phyloP scores from a whole-genome alignment of 1,140 invertebrate species.

The Bombus impatiens region DNA sequence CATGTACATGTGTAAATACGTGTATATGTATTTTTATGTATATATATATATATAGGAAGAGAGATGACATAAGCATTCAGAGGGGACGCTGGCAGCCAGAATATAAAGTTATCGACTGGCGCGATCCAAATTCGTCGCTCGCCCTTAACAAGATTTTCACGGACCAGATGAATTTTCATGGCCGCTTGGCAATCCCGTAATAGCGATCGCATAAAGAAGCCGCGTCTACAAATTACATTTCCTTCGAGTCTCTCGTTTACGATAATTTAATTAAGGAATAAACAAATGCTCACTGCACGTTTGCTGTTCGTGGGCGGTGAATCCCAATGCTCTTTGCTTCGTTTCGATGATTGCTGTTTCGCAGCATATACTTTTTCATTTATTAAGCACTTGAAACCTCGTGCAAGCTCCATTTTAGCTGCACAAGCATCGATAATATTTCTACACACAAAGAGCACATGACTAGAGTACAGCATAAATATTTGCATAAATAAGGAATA shows the following conservation, averaged over 20 bases:
- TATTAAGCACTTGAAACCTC: too few species aligned
- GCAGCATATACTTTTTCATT: too few species aligned
- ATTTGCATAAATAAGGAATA: too few species aligned
- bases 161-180: conserved; percentile 28
- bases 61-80: not conserved
- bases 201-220: not conserved
- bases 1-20: too few species aligned
- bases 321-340: not conserved
- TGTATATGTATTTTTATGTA: not conserved
- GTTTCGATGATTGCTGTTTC: not conserved
- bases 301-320: not conserved
- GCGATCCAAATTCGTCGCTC: conserved; percentile 1
- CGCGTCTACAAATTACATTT: not conserved
- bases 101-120: conserved; percentile 20
- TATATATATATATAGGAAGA: too few species aligned
- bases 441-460: too few species aligned
- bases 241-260: not conserved
- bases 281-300: not conserved
- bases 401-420: too few species aligned
- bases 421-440: too few species aligned
- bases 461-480: too few species aligned
- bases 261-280: conserved; percentile 18
- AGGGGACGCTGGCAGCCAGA: not conserved
- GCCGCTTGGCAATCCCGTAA: not conserved
- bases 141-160: conserved; percentile 18